A percentile compares a stretch with the other conserved stretches of the same genome.
phyloP scores from a whole-genome alignment of 2,113 vertebrate species.

The Baryphthengus martii region DNA sequence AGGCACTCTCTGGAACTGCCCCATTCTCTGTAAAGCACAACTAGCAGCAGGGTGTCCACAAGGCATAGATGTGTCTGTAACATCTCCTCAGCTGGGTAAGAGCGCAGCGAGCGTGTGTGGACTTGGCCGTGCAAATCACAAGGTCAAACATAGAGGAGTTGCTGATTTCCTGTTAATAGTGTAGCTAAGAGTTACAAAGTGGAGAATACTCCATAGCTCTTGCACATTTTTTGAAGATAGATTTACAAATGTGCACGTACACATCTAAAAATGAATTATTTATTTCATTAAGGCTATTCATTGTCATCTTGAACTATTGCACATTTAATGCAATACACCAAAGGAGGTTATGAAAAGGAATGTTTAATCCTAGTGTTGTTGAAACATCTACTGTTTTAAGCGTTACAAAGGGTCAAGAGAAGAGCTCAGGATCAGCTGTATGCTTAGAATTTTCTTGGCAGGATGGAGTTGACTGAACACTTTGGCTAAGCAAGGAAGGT shows the following conservation, averaged over 20 bases:
- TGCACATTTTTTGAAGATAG: background rate
- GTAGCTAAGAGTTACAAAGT: background rate
- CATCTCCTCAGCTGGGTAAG: background rate
- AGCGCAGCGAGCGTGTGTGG: background rate
- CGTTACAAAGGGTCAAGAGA: background rate
- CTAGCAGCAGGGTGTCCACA: background rate
- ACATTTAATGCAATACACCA: background rate
- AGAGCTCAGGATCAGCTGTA: conserved; percentile 13
- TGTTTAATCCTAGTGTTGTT: background rate
- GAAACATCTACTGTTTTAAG: conserved; percentile 11
- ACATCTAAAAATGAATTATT: background rate
- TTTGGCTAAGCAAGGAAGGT: conserved; percentile 28
- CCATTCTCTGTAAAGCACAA: background rate
- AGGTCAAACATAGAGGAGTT: background rate
- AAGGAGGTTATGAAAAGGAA: background rate
- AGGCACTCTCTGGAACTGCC: background rate
- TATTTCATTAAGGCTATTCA: background rate
- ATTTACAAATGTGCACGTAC: background rate
- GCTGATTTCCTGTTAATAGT: background rate
- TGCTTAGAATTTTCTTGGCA: conserved; percentile 55
- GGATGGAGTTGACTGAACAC: conserved; percentile 27
- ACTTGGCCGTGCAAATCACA: background rate
- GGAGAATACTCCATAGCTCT: background rate
- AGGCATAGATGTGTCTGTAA: background rate
- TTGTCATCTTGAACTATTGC: background rate